Evolutionary conservation across 2,888 invertebrate genomes (phyloP), one percentile per base, ranked within the genome.

Genomic region (Torymus tubicola): DNA sequence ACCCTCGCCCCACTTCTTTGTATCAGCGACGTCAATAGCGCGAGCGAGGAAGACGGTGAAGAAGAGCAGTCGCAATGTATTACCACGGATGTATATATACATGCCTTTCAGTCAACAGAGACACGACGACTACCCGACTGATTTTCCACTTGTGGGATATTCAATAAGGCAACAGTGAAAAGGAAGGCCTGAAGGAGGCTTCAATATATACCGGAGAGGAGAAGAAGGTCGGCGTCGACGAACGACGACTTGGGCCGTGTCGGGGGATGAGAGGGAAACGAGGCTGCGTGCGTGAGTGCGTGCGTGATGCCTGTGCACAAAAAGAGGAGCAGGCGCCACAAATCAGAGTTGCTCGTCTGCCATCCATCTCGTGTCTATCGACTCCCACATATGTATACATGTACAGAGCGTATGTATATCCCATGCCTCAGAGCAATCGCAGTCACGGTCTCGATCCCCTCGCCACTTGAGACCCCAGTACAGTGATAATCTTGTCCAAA

Each of bases 81-180:
- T 76, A 76, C 74, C 31, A 80, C 78, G 81, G 84, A 21, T 21
- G 21, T 21, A 21, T 21, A 21, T 21, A 84, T 82, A 84, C 86
- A 42, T 42, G 42, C 86, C 87, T 68, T 88, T 89, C 87, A 87
- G 79, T 83, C 87, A 82, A 42, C 8, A 42, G 31, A 31, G 42
- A 42, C 8, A 42, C 42, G 21, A 42, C 42, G 87, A 86, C 88
- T 86, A 88, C 86, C 87, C 84, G 86, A 88, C 88, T 88, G 88
- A 89, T 89, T 89, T 88, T 88, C 89, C 89, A 88, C 88, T 89
- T 86, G 87, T 86, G 89, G 87, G 87, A 88, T 89, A 90, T 90
- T 90, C 90, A 90, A 90, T 90, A 90, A 89, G 86, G 88, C 87
- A 88, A 87, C 86, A 86, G 81, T 87, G 88, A 90, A 89, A 86